Evolutionary conservation across 2,888 invertebrate genomes (phyloP), one percentile per base, ranked within the genome.

Genomic region (Diogma glabrata): DNA sequence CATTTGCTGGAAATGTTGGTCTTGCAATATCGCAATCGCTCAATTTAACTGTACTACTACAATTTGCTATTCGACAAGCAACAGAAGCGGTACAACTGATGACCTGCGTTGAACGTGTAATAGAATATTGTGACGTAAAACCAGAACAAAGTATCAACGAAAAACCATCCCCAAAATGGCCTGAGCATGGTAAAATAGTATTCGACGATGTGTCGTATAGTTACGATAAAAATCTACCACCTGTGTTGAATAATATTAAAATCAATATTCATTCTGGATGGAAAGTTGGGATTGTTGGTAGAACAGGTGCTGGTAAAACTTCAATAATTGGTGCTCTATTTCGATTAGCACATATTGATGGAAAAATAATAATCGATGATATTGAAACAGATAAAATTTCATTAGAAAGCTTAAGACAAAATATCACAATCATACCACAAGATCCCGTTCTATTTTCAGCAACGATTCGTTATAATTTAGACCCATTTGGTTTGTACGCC

Each of bases 291-390:
- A 83, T 87, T 57, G 86, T 87, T 5, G 89, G 89, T 3, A 74
- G 89, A 51, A 90, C 90, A 0, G 90, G 90, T 2, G 89, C 89
- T 2, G 90, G 89, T 1, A 87, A 87, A 66, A 85, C 84, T 0
- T 86, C 86, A 0, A 69, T 87, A 12, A 84, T 87, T 55, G 78
- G 84, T 0, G 84, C 87, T 1, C 67, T 91, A 49, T 90, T 90
- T 69, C 77, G 88, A 4, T 72, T 90, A 53, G 78, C 84, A 0
- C 78, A 82, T 51, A 74, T 81, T 4, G 78, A 79, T 53, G 90
- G 90, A 4, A 71, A 72, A 33, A 76, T 91, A 22, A 66, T 75
- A 26, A 85, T 91, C 54, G 90, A 91, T 62, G 81, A 74, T 47
- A 69, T 87, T n/a, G 73, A 75, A 52, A 75, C 74, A 1, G 67